Evolutionary conservation across 2,888 invertebrate genomes (phyloP).

Genomic region (Xestia rhomboidea): DNA sequence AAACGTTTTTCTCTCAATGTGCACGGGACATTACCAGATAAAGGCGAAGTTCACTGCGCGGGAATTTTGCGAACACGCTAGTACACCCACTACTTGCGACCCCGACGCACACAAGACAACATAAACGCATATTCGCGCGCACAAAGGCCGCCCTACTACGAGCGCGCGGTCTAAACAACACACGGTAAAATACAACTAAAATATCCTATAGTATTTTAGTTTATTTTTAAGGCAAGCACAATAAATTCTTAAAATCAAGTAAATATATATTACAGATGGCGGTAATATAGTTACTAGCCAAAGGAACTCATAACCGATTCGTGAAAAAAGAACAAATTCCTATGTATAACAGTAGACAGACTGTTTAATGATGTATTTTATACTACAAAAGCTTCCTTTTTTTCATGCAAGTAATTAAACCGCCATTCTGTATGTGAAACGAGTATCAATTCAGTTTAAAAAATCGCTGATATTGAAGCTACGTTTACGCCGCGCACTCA

Average conservation of each 20-base stretch:
- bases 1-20: constrained; percentile 71
- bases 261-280: neutral
- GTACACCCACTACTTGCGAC: constrained; percentile 52
- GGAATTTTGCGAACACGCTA: constrained; percentile 49
- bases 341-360: neutral
- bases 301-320: neutral
- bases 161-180: neutral
- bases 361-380: neutral
- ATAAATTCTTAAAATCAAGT: neutral
- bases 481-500: neutral
- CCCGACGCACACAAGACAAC: constrained; percentile 31
- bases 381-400: neutral
- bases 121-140: constrained; percentile 20
- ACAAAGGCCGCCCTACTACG: neutral
- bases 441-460: neutral
- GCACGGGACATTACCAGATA: constrained; percentile 69
- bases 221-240: neutral
- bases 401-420: neutral
- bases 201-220: neutral
- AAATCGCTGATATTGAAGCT: neutral
- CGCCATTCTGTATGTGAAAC: neutral
- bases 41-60: constrained; percentile 61
- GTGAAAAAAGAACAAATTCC: neutral
- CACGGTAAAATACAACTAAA: neutral
- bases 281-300: neutral